phyloP scores from a whole-genome alignment of 2,797 vertebrate genomes.

The Jordanella pulchra region DNA sequence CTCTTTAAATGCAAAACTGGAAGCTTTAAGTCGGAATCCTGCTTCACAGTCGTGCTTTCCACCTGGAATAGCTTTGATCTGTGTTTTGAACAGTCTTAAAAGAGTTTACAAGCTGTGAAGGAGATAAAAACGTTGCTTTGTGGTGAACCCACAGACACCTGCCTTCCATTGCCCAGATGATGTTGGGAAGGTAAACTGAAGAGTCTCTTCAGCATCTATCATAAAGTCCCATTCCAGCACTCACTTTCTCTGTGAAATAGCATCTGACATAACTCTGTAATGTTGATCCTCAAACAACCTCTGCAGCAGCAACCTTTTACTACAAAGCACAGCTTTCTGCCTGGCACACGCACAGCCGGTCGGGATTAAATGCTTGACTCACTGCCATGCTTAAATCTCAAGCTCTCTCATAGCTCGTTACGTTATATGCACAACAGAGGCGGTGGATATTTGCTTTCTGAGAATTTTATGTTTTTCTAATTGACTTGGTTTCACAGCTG shows the following conservation, averaged over 20 bases:
- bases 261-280: constrained; percentile 42
- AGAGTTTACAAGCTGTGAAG: neutral
- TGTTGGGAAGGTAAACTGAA: constrained; percentile 33
- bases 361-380: constrained; percentile 46
- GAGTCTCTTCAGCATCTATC: constrained; percentile 60
- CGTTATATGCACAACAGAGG: constrained; percentile 6
- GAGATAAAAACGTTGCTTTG: constrained; percentile 12
- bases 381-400: constrained; percentile 19
- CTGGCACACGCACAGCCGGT: constrained; percentile 28
- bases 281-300: constrained; percentile 41
- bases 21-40: too few relatives aligned
- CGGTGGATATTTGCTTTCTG: constrained; percentile 36
- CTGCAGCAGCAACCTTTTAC: constrained; percentile 8
- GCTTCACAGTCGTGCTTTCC: too few relatives aligned
- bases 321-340: constrained; percentile 10
- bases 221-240: constrained; percentile 46
- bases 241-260: constrained; percentile 49
- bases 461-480: constrained; percentile 46
- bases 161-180: constrained; percentile 10
- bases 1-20: too few relatives aligned
- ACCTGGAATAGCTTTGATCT: too few relatives aligned
- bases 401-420: constrained; percentile 18
- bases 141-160: constrained; percentile 24
- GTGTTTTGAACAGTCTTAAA: too few relatives aligned
- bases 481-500: constrained; percentile 52